Percentiles rank a stretch among this genome's conserved stretches.
Evolutionary conservation across 2,113 vertebrate species (phyloP).

Genomic region (Salvelinus sp.): DNA sequence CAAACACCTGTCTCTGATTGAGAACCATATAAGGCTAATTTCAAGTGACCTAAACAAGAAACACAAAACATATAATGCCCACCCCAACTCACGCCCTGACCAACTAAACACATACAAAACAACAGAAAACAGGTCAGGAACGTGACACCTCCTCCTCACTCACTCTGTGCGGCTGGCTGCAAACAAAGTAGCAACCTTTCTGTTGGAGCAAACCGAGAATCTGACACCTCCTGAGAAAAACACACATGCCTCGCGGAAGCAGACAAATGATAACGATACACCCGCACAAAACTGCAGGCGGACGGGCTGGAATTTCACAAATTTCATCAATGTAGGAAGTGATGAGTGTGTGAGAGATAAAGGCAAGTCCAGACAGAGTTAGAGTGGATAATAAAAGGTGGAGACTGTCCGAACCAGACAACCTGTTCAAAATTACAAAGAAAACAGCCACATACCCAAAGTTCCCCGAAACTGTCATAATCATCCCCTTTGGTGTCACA

Average conservation of each 20-base stretch:
- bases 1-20: too few relatives aligned
- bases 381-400: conserved; percentile 5
- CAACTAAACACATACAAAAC: too few relatives aligned
- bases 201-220: conserved; percentile 52
- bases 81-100: too few relatives aligned
- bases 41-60: too few relatives aligned
- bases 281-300: conserved; percentile 42
- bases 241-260: conserved; percentile 46
- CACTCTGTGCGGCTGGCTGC: conserved; percentile 28
- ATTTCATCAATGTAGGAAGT: conserved; percentile 53
- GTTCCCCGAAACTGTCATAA: not conserved
- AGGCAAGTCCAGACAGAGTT: conserved; percentile 57
- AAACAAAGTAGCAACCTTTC: conserved; percentile 47
- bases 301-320: conserved; percentile 61
- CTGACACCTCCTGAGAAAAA: conserved; percentile 51
- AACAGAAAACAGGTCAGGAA: too few relatives aligned
- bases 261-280: conserved; percentile 49
- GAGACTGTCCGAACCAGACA: conserved; percentile 21
- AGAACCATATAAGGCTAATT: too few relatives aligned
- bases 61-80: too few relatives aligned
- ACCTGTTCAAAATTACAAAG: not conserved
- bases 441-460: conserved; percentile 13
- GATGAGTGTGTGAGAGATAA: conserved; percentile 37
- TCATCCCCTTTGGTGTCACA: not conserved
- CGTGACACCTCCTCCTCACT: conserved; percentile 13